Base-by-base conservation (phyloP, 2,797 vertebrate species). In the Poecilia picta region DNA sequence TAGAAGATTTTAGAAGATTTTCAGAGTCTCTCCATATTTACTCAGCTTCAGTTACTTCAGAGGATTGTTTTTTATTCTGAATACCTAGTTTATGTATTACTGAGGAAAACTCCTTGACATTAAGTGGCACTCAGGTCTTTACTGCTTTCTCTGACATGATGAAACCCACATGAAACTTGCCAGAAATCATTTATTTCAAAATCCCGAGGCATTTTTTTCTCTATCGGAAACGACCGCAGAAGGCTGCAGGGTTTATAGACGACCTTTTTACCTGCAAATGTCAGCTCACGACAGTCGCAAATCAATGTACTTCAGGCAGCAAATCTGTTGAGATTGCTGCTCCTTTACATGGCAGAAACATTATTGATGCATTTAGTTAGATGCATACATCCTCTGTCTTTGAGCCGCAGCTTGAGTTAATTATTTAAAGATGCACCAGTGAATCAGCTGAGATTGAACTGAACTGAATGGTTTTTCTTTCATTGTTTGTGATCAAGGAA, bases 251-350 rank as follows among this genome's bases (percentile, higher is more conserved):
- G 18, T 31, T 71, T 28, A 85, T 6, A 82, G 78, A 62, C 10
- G 28, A 66, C 57, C 57, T 76, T 55, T 74, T 89, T 84, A 82
- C 70, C 81, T 82, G 76, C 72, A 87, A 89, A 85, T 78, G 83
- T 83, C 84, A 77, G 86, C 57, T 87, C 82, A 76, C 25, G 76
- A 78, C 77, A 8, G 45, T 55, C 77, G 77, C 68, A 36, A 89
- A 84, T 92, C 86, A 87, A 83, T 89, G 72, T 66, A n/a, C 49
- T 88, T 84, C 73, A 74, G 78, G 82, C 53, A 78, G 57, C 11
- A 3, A 80, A 81, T 74, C 82, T 83, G 78, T 88, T 83, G 73
- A 84, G 36, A 74, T 75, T 45, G 36, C 71, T 41, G 57, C 15
- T 76, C 49, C 23, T 79, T 77, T 84, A 80, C 71, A 75, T 20